Base-by-base conservation (phyloP, 1,140 invertebrate genomes). In the Anastrepha ludens region DNA sequence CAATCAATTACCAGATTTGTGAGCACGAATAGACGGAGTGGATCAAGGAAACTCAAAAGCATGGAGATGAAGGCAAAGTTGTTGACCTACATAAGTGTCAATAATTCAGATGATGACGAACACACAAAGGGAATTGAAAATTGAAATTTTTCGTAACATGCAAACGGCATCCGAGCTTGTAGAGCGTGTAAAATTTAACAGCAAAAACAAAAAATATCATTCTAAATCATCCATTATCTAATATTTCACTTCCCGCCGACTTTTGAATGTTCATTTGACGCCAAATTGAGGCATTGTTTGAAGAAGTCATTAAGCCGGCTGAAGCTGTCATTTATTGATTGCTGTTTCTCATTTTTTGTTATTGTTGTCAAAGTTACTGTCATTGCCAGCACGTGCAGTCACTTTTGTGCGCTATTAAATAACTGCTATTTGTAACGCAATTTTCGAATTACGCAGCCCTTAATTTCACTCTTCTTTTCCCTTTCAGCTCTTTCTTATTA, bases 281-380 rank as follows among this genome's bases (percentile, higher is more conserved):
- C 67, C 44, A 47, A 39, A 74, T 74, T 74, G 67, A 74, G 15
- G 44, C 39, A 74, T 74, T 74, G 67, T 74, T 44, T 74, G 41
- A 74, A 13, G 41, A 17, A 74, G 13, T 47, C 67, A 74, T 74
- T 74, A 74, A 2, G 67, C 67, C 15, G 67, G 67, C 41, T 47
- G 2, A 74, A 74, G 41, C 67, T 74, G 41, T 17, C 67, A 15
- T 15, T 74, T 74, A 74, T 74, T 44, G 67, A 74, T 74, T 74
- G 41, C 67, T 41, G 4, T 44, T 74, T 11, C 5, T 74, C 9
- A 41, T 70, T 70, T 8, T 47, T 15, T 74, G 41, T 47, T 74
- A 67, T 13, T 74, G 67, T 74, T 74, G 67, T 17, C 41, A 17
- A 11, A 44, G 41, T 0, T 44, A 41, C 67, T 47, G 67, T 74